These are phyloP conservation scores for Hyppa rectilinea DNA, from an alignment of 2,888 invertebrate genomes.

Conservation along the genomic window DNA sequence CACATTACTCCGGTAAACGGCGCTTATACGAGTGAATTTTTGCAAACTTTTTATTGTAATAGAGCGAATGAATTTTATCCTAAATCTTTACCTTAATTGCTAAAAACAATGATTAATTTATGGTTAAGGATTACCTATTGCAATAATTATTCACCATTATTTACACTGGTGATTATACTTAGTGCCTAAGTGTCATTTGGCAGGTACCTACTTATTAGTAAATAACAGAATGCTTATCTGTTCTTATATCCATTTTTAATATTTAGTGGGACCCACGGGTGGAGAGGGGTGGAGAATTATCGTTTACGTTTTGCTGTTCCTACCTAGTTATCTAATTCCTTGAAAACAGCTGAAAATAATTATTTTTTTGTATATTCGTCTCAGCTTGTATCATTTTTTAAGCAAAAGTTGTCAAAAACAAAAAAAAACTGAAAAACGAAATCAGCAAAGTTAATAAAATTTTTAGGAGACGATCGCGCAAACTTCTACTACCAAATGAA, in stretches of 20 bases:
- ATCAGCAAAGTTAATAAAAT: too few species aligned
- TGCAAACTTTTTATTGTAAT: background rate
- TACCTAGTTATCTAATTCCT: too few species aligned
- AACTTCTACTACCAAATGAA: too few species aligned
- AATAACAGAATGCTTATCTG: background rate
- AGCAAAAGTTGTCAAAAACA: too few species aligned
- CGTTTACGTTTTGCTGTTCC: background rate
- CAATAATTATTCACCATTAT: background rate
- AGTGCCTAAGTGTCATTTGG: too few species aligned
- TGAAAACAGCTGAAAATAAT: too few species aligned
- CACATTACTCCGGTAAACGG: background rate
- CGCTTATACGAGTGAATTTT: slow-evolving; percentile 1
- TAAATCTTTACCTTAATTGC: background rate
- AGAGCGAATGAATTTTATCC: background rate
- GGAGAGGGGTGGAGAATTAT: background rate
- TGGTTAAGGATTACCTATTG: background rate
- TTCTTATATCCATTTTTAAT: background rate
- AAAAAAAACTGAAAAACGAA: too few species aligned
- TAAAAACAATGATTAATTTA: background rate
- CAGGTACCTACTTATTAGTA: background rate
- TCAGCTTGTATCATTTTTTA: too few species aligned
- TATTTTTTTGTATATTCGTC: too few species aligned
- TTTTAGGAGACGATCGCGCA: too few species aligned
- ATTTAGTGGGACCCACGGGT: background rate
- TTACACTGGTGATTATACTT: background rate